Conservation (phyloP, 2,888 invertebrate genomes). For the Clostera curtula region DNA sequence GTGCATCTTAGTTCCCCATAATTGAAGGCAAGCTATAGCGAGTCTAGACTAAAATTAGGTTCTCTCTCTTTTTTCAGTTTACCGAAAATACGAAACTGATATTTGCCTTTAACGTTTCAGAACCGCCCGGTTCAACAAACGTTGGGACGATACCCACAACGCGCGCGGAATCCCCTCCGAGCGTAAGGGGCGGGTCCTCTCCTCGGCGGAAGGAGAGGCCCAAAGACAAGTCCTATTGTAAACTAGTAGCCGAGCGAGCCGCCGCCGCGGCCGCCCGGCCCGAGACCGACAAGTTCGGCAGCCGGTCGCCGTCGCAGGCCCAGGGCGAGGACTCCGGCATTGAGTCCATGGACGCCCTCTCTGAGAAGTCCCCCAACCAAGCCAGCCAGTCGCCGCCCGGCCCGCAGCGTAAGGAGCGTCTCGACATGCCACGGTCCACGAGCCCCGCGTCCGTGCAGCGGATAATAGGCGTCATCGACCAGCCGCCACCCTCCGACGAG, state of each 20-base stretch:
- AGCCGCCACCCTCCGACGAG: constrained; percentile 45
- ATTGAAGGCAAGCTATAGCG: too few species aligned
- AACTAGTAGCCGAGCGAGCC: constrained; percentile 68
- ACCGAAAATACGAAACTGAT: background rate
- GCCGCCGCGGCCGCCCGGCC: constrained; percentile 55
- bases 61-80: too few species aligned
- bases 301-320: constrained; percentile 68
- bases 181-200: constrained; percentile 34
- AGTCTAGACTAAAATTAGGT: too few species aligned
- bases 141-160: constrained; percentile 75
- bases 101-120: constrained; percentile 31
- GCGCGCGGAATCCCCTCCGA: constrained; percentile 48
- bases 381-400: constrained; percentile 83
- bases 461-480: constrained; percentile 57
- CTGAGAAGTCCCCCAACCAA: constrained; percentile 93
- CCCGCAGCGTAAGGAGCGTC: constrained; percentile 54
- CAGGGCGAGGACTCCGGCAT: constrained; percentile 94
- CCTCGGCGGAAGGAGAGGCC: constrained; percentile 55
- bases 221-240: constrained; percentile 74
- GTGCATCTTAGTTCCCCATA: too few species aligned
- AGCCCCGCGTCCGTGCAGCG: constrained; percentile 62
- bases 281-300: constrained; percentile 50
- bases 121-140: constrained; percentile 80
- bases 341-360: constrained; percentile 94
- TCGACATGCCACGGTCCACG: constrained; percentile 60